Percentiles rank a stretch among this genome's conserved stretches.
Conservation (phyloP, 1,140 invertebrate species). For the Caerostris darwini region DNA sequence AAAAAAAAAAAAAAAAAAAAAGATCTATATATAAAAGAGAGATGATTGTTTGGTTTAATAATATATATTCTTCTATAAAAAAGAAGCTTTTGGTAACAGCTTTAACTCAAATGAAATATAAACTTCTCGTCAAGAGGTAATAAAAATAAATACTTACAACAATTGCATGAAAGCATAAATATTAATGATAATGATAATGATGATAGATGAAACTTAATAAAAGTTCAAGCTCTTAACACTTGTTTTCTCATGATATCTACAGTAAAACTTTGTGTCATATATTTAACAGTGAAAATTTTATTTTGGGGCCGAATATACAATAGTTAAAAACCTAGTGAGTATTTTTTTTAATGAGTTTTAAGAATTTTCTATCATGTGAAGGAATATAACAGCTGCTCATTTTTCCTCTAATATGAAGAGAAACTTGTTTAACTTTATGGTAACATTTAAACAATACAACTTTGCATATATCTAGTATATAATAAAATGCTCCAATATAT, state of each 20-base stretch:
- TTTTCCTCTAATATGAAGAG: no score
- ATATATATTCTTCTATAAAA: not conserved
- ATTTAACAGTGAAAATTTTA: no score
- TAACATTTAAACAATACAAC: not conserved
- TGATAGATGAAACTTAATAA: slow-evolving; percentile 18
- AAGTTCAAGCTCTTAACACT: slow-evolving; percentile 1
- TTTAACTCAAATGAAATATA: not conserved
- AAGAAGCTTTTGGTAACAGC: not conserved
- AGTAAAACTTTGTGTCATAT: no score
- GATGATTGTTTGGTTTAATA: not conserved
- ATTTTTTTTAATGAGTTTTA: no score
- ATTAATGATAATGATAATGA: slow-evolving; percentile 1
- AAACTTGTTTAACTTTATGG: no score
- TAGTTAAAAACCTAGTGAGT: no score
- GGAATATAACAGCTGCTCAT: no score
- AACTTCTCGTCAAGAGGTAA: not conserved
- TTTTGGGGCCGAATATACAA: no score
- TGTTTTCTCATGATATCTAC: not conserved
- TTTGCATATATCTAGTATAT: not conserved
- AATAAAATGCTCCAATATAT: not conserved
- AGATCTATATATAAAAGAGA: no score
- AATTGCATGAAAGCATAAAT: slow-evolving; percentile 12
- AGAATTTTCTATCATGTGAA: no score
- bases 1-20: no score
- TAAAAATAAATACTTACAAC: slow-evolving; percentile 21